phyloP scores from a whole-genome alignment of 1,140 invertebrate species.

The Aphelinus certus region DNA sequence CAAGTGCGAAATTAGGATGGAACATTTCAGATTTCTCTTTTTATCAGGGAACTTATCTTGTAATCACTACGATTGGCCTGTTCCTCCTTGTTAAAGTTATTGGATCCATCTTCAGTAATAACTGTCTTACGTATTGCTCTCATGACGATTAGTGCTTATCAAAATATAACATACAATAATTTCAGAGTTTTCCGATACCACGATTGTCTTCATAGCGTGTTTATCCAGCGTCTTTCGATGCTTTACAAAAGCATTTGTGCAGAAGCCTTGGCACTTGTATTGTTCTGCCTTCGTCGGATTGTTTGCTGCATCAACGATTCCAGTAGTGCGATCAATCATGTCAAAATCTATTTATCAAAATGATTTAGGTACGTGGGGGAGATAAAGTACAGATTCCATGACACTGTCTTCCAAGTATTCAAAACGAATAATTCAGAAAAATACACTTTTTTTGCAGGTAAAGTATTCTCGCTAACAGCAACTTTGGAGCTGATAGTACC shows the following conservation, averaged over 20 bases:
- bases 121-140: background rate
- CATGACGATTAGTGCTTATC: no score
- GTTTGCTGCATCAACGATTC: constrained; percentile 68
- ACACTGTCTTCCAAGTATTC: no score
- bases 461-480: constrained; percentile 72
- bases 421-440: no score
- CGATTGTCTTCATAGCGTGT: constrained; percentile 22
- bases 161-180: background rate
- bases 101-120: constrained; percentile 21
- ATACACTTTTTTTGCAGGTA: constrained; percentile 55
- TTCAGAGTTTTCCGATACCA: constrained; percentile 45
- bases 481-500: constrained; percentile 72
- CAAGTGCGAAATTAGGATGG: constrained; percentile 75
- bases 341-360: constrained; percentile 72
- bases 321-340: constrained; percentile 72
- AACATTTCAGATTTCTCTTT: constrained; percentile 67
- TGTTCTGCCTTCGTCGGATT: constrained; percentile 64
- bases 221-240: constrained; percentile 28
- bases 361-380: constrained; percentile 68
- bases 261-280: constrained; percentile 74
- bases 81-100: constrained; percentile 35
- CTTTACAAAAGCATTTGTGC: constrained; percentile 63
- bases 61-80: constrained; percentile 30
- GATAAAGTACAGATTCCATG: no score
- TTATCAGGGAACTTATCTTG: constrained; percentile 40